Base-by-base conservation (phyloP, 2,888 invertebrate species). In the Sphaeridia pumilis region DNA sequence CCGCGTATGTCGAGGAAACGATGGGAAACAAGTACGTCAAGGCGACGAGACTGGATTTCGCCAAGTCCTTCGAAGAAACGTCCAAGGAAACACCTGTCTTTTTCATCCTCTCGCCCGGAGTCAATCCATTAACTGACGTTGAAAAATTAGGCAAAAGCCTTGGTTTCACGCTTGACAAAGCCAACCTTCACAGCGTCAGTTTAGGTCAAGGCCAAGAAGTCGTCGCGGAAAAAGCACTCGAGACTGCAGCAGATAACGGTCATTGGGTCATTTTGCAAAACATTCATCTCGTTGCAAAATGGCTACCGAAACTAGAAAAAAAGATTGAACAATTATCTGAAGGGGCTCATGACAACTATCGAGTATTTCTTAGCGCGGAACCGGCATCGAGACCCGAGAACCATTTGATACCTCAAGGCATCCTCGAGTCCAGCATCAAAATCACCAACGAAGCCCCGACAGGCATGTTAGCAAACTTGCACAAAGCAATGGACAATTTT, bases 381-480 rank as follows among this genome's bases (percentile, higher is more conserved):
- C 94, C 94, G 0, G 88, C 93, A 0, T 84, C 85, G 5, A 83
- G 85, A 0, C 77, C 88, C 0, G 79, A 85, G 1, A 83, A 85
- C 3, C 93, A 94, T 68, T 92, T 93, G 58, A 93, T 95, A 64
- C 95, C 95, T 12, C 59, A 59, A 78, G 94, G 94, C 1, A 90
- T 95, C 56, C 72, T 95, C 46, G 93, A 95, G 70, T 87, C 90
- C 0, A 90, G 92, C 14, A 94, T 95, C 64, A 95, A 95, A 75
- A 93, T 95, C 56, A 94, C 94, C 3, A 95, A 95, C 68, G 94
- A 95, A 71, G 93, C 95, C 0, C 95, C 95, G 1, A 90, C 92
- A 1, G 94, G 94, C 45, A 94, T 95, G 89, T 80, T 82, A 75
- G 93, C 94, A 5, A 95, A 95, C 72, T 77, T 95, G 14, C 94